Evolutionary conservation across 2,797 vertebrate genomes (phyloP).

Genomic region (Pempheris klunzingeri): DNA sequence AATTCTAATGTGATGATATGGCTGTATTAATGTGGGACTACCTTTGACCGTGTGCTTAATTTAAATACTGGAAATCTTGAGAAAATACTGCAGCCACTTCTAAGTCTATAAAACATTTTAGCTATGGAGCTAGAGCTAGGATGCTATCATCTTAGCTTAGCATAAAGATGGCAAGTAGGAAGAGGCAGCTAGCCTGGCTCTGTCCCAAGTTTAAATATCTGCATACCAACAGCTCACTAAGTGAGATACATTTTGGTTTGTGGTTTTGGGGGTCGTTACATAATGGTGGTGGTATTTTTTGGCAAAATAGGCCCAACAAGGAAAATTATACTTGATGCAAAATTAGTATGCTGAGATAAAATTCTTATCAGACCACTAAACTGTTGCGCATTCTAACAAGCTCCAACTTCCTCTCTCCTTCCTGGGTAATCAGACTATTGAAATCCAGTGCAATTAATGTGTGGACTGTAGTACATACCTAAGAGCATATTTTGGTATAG

Average conservation of each 20-base stretch:
- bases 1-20: neutral
- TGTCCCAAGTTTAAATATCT: neutral
- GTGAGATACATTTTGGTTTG: neutral
- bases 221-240: neutral
- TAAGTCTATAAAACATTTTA: no score
- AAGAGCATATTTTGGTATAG: no score
- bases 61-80: no score
- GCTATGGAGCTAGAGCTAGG: neutral
- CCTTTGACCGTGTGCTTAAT: neutral
- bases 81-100: no score
- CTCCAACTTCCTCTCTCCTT: neutral
- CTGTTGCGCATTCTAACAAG: neutral
- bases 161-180: neutral
- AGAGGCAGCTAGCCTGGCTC: neutral
- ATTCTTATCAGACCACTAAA: no score
- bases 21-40: neutral
- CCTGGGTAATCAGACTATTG: neutral
- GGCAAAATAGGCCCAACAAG: neutral
- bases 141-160: neutral
- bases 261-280: neutral
- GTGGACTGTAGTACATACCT: neutral
- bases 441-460: neutral
- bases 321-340: no score
- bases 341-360: neutral
- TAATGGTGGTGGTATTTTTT: no score